These are phyloP conservation scores for Nycticryphes semicollaris DNA, from an alignment of 2,113 vertebrate species.

Conservation along the genomic window DNA sequence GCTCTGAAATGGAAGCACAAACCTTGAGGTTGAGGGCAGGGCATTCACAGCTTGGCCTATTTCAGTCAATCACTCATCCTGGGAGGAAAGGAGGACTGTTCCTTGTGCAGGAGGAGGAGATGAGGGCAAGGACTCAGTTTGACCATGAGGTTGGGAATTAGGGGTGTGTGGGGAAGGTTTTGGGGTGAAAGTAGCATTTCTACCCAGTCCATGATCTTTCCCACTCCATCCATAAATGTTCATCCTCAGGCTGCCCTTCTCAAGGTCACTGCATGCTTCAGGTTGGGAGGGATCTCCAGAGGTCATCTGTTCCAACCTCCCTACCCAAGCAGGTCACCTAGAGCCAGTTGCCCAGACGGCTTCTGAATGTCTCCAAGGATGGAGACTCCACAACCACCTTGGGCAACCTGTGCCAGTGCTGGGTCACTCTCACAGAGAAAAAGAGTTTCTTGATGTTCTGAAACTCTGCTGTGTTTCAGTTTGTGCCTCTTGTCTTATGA, in stretches of 20 bases:
- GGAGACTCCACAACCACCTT: background rate
- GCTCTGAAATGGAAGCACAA: background rate
- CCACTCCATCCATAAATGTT: background rate
- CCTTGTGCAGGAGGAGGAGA: background rate
- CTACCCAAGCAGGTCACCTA: background rate
- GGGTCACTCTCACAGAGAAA: background rate
- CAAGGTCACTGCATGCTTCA: background rate
- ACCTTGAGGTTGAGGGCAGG: background rate
- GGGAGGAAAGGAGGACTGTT: background rate
- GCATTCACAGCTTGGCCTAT: background rate
- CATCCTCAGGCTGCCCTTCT: background rate
- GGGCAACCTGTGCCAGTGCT: background rate
- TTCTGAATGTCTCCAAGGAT: background rate
- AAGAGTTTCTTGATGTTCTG: background rate
- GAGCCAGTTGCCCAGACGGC: background rate
- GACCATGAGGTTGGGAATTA: background rate
- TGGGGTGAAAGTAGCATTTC: background rate
- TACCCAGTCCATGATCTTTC: background rate
- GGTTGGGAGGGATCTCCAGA: background rate
- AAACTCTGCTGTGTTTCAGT: background rate
- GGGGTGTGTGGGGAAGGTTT: background rate
- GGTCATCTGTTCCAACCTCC: background rate
- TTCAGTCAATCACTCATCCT: fast-evolving
- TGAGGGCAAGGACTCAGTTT: background rate
- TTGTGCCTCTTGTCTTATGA: background rate